These are phyloP conservation scores for Rhagonycha lutea DNA, from an alignment of 2,888 invertebrate species.

Conservation along the genomic window DNA sequence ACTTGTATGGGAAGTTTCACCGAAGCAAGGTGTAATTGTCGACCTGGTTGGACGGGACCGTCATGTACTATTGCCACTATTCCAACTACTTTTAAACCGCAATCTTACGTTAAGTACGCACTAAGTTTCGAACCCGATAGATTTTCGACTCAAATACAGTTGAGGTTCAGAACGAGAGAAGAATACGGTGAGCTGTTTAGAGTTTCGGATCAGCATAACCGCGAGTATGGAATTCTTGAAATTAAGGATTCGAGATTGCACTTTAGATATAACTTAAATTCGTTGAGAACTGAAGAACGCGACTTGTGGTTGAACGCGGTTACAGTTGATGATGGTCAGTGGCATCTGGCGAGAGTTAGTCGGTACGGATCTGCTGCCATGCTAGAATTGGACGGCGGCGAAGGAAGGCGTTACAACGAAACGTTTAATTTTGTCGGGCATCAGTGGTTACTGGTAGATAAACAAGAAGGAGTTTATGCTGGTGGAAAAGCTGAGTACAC, in stretches of 20 bases:
- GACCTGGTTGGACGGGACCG: constrained; percentile 93
- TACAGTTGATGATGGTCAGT: constrained; percentile 92
- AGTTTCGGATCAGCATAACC: constrained; percentile 90
- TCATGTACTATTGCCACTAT: constrained; percentile 84
- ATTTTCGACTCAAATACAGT: constrained; percentile 89
- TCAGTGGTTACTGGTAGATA: constrained; percentile 90
- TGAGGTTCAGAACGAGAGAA: constrained; percentile 92
- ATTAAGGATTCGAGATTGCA: constrained; percentile 88
- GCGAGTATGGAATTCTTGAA: constrained; percentile 90
- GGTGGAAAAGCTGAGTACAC: constrained; percentile 96
- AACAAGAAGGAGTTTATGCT: constrained; percentile 93
- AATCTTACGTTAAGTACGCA: constrained; percentile 96
- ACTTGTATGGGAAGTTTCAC: constrained; percentile 89
- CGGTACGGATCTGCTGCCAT: constrained; percentile 92
- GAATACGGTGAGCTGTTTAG: constrained; percentile 92
- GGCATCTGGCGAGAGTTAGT: constrained; percentile 92
- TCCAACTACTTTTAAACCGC: constrained; percentile 89
- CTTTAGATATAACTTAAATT: constrained; percentile 92
- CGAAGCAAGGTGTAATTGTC: constrained; percentile 90
- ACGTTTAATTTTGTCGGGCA: constrained; percentile 89
- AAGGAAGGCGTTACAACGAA: constrained; percentile 91
- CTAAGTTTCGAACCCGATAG: constrained; percentile 91
- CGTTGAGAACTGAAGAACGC: constrained; percentile 85
- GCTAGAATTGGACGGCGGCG: constrained; percentile 91
- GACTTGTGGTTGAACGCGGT: constrained; percentile 90